These are phyloP conservation scores for Dioctria rufipes DNA, from an alignment of 2,888 invertebrate species.

Conservation along the genomic window DNA sequence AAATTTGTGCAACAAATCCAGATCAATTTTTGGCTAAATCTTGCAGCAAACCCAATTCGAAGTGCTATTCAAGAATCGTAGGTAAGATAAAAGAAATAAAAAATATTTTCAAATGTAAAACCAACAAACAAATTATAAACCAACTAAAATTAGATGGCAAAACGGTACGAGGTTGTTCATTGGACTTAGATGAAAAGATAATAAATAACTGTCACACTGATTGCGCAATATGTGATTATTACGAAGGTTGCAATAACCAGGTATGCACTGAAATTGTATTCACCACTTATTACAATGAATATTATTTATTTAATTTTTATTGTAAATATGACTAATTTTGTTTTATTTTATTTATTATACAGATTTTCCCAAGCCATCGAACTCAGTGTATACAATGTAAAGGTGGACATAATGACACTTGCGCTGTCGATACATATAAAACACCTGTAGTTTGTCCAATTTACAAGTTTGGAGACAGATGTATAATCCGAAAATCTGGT, in stretches of 20 bases:
- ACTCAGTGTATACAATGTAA: slow-evolving; percentile 66
- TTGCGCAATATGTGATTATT: slow-evolving; percentile 1
- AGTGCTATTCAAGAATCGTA: slow-evolving; percentile 65
- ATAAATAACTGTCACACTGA: slow-evolving; percentile 16
- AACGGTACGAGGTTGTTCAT: slow-evolving; percentile 67
- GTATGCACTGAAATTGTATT: slow-evolving; percentile 28
- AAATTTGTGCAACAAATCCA: slow-evolving; percentile 66
- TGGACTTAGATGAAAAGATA: slow-evolving; percentile 61
- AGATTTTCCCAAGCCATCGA: slow-evolving; percentile 66
- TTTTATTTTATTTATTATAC: slow-evolving; percentile 6
- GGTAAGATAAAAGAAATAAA: background rate
- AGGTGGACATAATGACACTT: slow-evolving; percentile 64
- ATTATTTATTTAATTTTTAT: too few species aligned
- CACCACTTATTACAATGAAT: too few species aligned
- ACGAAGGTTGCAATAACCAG: slow-evolving; percentile 65
- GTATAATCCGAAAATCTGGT: slow-evolving; percentile 66
- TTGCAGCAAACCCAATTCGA: slow-evolving; percentile 63
- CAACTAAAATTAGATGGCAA: slow-evolving; percentile 62
- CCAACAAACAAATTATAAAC: background rate
- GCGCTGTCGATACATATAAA: slow-evolving; percentile 64
- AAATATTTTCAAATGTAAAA: background rate
- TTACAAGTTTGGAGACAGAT: slow-evolving; percentile 66
- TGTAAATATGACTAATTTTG: background rate
- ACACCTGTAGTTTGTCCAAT: slow-evolving; percentile 64
- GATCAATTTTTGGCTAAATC: slow-evolving; percentile 64